These are phyloP conservation scores for Onychostoma macrolepis DNA, from an alignment of 2,113 vertebrate species.

Conservation along the genomic window DNA sequence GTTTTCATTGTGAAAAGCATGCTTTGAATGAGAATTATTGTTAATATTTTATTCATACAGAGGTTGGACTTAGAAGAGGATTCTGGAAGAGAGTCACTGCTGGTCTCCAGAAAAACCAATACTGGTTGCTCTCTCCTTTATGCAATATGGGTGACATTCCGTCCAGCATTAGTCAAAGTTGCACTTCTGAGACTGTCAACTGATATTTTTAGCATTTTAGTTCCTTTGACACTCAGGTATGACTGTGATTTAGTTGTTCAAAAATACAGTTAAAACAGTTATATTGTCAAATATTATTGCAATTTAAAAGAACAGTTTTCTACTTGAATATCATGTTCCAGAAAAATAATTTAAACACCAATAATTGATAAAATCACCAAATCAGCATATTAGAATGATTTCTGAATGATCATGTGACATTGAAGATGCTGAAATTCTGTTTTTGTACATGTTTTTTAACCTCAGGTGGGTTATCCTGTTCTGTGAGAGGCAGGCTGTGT, in stretches of 20 bases:
- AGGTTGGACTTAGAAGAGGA: not conserved
- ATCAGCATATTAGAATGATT: not conserved
- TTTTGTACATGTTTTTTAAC: constrained; percentile 22
- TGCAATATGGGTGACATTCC: constrained; percentile 25
- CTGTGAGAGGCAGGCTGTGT: constrained; percentile 59
- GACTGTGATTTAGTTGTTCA: not conserved
- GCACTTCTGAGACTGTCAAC: constrained; percentile 35
- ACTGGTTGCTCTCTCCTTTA: constrained; percentile 20
- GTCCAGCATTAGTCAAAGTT: constrained; percentile 21
- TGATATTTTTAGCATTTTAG: constrained; percentile 26
- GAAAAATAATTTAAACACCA: not conserved
- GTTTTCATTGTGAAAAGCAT: not conserved
- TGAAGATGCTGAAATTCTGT: not conserved
- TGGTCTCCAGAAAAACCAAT: not conserved
- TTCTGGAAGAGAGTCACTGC: not conserved
- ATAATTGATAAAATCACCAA: not conserved
- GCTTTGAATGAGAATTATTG: not conserved
- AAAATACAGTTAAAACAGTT: not conserved
- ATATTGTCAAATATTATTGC: not conserved
- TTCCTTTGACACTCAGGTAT: constrained; percentile 31
- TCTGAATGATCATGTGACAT: not conserved
- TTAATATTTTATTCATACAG: constrained; percentile 1
- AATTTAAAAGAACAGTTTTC: not conserved
- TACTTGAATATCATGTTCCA: not conserved
- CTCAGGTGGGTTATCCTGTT: constrained; percentile 64